Evolutionary conservation across 2,113 vertebrate species (phyloP).

Genomic region (Emydura subglobosa): DNA sequence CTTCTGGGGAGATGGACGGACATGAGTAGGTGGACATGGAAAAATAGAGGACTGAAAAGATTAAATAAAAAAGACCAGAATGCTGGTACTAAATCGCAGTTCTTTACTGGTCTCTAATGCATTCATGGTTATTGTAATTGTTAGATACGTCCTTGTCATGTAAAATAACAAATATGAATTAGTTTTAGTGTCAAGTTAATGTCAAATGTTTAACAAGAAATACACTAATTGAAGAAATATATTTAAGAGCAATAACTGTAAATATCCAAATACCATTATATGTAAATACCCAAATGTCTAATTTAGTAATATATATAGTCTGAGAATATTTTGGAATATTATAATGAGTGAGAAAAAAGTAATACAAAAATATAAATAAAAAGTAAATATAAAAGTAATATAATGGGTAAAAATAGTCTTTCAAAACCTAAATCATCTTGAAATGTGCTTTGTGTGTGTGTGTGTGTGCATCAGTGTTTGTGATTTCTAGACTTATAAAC

Average conservation of each 20-base stretch:
- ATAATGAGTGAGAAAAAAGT: background rate
- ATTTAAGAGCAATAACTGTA: background rate
- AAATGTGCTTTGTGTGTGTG: background rate
- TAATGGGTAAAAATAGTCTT: background rate
- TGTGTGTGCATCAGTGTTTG: background rate
- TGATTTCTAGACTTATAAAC: background rate
- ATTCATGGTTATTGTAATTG: background rate
- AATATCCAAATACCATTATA: background rate
- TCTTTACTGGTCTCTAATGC: constrained; percentile 6
- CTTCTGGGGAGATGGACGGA: constrained; percentile 82
- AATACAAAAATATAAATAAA: background rate
- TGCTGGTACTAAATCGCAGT: constrained; percentile 28
- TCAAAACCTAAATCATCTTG: background rate
- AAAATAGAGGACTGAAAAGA: constrained; percentile 66
- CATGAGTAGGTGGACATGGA: constrained; percentile 80
- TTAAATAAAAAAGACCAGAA: constrained; percentile 59
- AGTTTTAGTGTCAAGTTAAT: background rate
- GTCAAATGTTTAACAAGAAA: background rate
- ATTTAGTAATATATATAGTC: background rate
- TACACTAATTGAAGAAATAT: background rate
- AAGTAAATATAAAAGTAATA: background rate
- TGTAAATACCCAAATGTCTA: background rate
- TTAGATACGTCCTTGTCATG: background rate
- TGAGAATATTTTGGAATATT: background rate
- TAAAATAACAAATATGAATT: background rate